Evolutionary conservation across 2,888 invertebrate species (phyloP).

Genomic region (Agrochola litura): DNA sequence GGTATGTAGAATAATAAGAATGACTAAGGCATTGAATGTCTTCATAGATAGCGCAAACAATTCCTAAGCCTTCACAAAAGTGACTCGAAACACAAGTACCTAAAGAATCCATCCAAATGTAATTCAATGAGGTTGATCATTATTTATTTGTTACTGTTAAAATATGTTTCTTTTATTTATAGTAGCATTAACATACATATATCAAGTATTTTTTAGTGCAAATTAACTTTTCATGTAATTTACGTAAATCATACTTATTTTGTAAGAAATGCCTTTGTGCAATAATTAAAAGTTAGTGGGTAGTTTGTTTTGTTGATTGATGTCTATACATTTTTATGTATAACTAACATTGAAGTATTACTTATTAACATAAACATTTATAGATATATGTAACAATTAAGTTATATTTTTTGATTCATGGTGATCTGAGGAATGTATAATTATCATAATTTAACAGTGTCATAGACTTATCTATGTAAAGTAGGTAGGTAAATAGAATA

Average conservation of each 20-base stretch:
- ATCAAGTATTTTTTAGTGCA: slow-evolving; percentile 65
- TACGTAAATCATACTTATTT: slow-evolving; percentile 55
- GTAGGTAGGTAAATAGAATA: slow-evolving; percentile 57
- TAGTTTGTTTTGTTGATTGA: slow-evolving; percentile 61
- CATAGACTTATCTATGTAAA: slow-evolving; percentile 65
- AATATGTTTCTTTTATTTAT: slow-evolving; percentile 51
- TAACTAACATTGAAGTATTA: slow-evolving; percentile 53
- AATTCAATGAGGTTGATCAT: slow-evolving; percentile 62
- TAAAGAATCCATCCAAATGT: slow-evolving; percentile 64
- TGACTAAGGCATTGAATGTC: slow-evolving; percentile 65
- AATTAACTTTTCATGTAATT: slow-evolving; percentile 58
- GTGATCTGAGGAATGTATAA: slow-evolving; percentile 65
- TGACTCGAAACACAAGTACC: slow-evolving; percentile 60
- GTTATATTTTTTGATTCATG: slow-evolving; percentile 46
- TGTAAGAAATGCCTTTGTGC: slow-evolving; percentile 72
- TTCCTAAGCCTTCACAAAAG: slow-evolving; percentile 54
- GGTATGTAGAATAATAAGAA: slow-evolving; percentile 58
- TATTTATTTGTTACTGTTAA: slow-evolving; percentile 62
- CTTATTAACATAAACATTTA: slow-evolving; percentile 50
- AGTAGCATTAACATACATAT: slow-evolving; percentile 55
- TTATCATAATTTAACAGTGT: slow-evolving; percentile 65
- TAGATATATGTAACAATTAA: slow-evolving; percentile 55
- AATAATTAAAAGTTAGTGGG: slow-evolving; percentile 68
- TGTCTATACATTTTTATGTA: slow-evolving; percentile 57
- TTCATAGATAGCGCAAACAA: slow-evolving; percentile 58